Evolutionary conservation across 2,888 invertebrate genomes (phyloP), one percentile per base, ranked within the genome.

Genomic region (Himalopsyche tibetana): DNA sequence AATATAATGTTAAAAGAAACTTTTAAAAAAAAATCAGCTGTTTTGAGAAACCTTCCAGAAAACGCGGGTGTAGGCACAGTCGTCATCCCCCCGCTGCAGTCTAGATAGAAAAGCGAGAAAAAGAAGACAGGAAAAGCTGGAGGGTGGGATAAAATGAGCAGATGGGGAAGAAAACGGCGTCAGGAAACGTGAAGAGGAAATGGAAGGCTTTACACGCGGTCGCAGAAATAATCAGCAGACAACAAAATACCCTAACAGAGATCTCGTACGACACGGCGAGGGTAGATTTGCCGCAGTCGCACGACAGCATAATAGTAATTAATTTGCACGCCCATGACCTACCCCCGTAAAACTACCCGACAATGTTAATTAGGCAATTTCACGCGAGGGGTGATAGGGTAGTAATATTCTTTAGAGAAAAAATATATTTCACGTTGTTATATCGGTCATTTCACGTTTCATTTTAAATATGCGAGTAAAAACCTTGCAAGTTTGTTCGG

Each of bases 111-210:
- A 36, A 74, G 36, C 19, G 19, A n/a, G 74, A 74, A 74, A 74
- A 74, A 74, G 51, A 51, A 51, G 74, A 74, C 74, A 19, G 36
- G 11, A 74, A 74, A 74, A 74, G 15, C 12, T 38, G 74, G 28
- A 42, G 81, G 40, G 45, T 17, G 40, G 19, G 40, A 40, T 28
- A 28, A 80, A 42, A 36, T n/a, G n/a, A 45, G 45, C 9, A 19
- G 81, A 81, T 17, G 42, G 81, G 8, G 81, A 28, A 19, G 51
- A 19, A 17, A 19, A 42, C 81, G 42, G 81, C 40, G 81, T 51
- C 45, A 42, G 51, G 80, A 80, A 51, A 80, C 80, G 36, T 17
- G 80, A 82, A 89, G 89, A 84, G 88, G 90, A 40, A 88, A 90
- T 84, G 88, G 84, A 80, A 36, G 28, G 87, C 86, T 42, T 88